Conservation (phyloP, 2,113 vertebrate species). For the Istiophorus platypterus region DNA sequence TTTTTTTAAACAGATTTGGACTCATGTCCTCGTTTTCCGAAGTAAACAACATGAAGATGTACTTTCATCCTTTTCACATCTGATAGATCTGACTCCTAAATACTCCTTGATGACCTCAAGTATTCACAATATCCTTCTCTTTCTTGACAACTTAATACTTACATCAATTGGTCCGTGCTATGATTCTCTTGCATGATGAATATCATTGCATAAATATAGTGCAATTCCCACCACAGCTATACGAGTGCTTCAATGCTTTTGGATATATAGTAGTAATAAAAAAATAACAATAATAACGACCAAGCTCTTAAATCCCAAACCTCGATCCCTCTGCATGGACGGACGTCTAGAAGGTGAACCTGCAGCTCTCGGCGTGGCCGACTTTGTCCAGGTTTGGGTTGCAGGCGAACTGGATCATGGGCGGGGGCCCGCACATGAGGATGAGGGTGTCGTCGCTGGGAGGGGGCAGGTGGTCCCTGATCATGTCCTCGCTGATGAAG, state of each 20-base stretch:
- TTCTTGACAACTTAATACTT: background rate
- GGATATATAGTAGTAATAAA: background rate
- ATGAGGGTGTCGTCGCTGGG: slow-evolving; percentile 88
- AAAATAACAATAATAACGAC: background rate
- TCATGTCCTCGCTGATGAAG: slow-evolving; percentile 95
- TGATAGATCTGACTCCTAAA: background rate
- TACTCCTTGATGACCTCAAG: background rate
- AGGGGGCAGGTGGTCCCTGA: slow-evolving; percentile 88
- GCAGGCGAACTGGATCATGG: slow-evolving; percentile 98
- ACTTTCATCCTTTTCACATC: background rate
- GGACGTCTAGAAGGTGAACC: slow-evolving; percentile 88
- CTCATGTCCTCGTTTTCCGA: background rate
- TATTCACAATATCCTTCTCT: background rate
- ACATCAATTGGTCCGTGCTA: slow-evolving; percentile 53
- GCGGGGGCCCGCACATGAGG: slow-evolving; percentile 96
- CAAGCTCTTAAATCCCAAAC: background rate
- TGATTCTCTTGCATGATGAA: slow-evolving; percentile 44
- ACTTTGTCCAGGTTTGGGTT: slow-evolving; percentile 94
- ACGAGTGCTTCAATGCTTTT: slow-evolving; percentile 58
- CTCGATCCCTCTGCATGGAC: background rate
- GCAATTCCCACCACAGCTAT: slow-evolving; percentile 51
- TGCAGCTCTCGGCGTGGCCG: slow-evolving; percentile 85
- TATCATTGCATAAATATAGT: slow-evolving; percentile 55
- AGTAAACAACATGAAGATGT: background rate
- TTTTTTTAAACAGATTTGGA: background rate